A percentile compares a stretch with the other conserved stretches of the same genome.
Conservation (phyloP, 2,113 vertebrate species). For the Rousettus leschenaultii region DNA sequence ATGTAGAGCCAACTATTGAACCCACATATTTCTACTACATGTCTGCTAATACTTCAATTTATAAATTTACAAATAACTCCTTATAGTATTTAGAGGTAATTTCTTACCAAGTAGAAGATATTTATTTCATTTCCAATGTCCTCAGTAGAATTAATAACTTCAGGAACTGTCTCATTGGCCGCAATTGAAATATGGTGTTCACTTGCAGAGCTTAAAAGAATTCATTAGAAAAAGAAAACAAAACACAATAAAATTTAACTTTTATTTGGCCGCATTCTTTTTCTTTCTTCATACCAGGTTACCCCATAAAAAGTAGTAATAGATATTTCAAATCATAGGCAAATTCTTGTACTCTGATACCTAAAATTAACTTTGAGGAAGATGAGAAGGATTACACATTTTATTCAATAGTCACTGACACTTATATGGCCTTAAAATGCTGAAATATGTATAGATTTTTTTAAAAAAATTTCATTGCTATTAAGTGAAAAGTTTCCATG, state of each 20-base stretch:
- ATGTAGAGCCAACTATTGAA: neutral
- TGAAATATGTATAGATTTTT: neutral
- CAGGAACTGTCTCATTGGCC: slow-evolving; percentile 85
- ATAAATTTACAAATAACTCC: neutral
- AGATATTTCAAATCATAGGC: neutral
- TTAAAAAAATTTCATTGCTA: neutral
- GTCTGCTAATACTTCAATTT: neutral
- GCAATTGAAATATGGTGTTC: slow-evolving; percentile 87
- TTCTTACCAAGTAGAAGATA: slow-evolving; percentile 91
- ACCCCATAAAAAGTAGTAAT: neutral
- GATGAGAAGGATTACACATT: neutral
- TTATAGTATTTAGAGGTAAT: neutral
- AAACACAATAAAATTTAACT: neutral
- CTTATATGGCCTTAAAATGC: neutral
- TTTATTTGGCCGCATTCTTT: neutral
- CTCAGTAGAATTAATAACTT: slow-evolving; percentile 86
- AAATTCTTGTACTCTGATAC: neutral
- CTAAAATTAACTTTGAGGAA: neutral
- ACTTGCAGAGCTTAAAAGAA: slow-evolving; percentile 73
- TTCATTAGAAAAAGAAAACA: slow-evolving; percentile 15
- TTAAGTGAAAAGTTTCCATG: neutral
- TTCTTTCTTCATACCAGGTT: neutral
- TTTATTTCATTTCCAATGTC: slow-evolving; percentile 91
- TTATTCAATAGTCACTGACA: neutral
- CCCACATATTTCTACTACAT: neutral